These are phyloP conservation scores for Montipora capricornis DNA, from an alignment of 64 coral and sea anemone genomes.

Conservation along the genomic window DNA sequence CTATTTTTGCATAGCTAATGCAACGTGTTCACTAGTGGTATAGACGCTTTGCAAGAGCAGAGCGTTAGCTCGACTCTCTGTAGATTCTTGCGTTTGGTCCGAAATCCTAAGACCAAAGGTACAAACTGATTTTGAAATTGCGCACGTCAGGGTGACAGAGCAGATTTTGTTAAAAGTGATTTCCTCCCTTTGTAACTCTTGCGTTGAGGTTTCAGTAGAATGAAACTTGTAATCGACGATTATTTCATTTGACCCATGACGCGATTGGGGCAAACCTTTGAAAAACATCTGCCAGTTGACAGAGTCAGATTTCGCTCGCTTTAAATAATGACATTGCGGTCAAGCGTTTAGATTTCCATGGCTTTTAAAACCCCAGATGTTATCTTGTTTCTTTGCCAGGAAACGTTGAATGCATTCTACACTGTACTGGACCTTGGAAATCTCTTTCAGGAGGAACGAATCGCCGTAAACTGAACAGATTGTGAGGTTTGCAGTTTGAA, in stretches of 20 bases:
- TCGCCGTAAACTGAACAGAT: not conserved
- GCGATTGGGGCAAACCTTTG: not conserved
- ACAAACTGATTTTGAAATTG: not conserved
- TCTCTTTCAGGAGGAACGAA: not conserved
- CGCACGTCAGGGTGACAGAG: not conserved
- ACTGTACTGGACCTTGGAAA: not conserved
- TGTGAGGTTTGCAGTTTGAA: not conserved
- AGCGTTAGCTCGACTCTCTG: not conserved
- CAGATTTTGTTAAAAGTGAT: not conserved
- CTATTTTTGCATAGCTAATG: slow-evolving; percentile 55
- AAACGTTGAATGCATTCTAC: slow-evolving; percentile 27
- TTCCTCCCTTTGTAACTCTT: not conserved
- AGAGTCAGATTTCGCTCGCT: slow-evolving; percentile 37
- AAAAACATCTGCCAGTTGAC: slow-evolving; percentile 10
- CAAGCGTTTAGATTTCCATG: not conserved
- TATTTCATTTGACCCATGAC: slow-evolving; percentile 30
- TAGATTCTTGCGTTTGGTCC: not conserved
- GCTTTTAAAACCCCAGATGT: not conserved
- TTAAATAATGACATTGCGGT: slow-evolving; percentile 43
- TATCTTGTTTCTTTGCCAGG: slow-evolving; percentile 4
- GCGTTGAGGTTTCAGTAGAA: not conserved
- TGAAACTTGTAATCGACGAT: slow-evolving; percentile 8
- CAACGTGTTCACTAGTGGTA: not conserved
- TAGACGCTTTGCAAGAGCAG: slow-evolving; percentile 8
- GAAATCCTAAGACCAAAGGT: not conserved